These are phyloP conservation scores for Anguilla anguilla DNA, from an alignment of 2,797 vertebrate genomes.

Conservation along the genomic window DNA sequence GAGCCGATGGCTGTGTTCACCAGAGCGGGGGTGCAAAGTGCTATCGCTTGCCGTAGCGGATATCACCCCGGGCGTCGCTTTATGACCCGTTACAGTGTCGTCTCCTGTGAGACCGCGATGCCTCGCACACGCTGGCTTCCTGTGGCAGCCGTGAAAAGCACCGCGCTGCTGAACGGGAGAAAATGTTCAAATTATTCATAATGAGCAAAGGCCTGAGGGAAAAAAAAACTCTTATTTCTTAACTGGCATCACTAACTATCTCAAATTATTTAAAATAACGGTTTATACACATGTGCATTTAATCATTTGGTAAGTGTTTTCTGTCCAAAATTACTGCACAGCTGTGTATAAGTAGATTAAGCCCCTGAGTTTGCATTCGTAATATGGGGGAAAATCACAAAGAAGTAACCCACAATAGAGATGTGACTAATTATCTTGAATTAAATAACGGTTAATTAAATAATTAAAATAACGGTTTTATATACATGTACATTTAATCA, in stretches of 20 bases:
- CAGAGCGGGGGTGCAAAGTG: conserved; percentile 41
- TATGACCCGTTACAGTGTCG: background rate
- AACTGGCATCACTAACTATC: background rate
- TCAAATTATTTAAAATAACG: too few relatives aligned
- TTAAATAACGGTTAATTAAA: too few relatives aligned
- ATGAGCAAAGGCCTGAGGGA: background rate
- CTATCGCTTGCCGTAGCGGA: conserved; percentile 35
- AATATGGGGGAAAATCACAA: too few relatives aligned
- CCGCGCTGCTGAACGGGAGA: background rate
- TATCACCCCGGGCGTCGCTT: conserved; percentile 41
- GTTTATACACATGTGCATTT: too few relatives aligned
- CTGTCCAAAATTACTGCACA: too few relatives aligned
- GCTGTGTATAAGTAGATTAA: too few relatives aligned
- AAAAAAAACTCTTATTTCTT: background rate
- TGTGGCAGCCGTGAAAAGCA: background rate
- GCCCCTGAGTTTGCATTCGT: too few relatives aligned
- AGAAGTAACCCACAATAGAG: too few relatives aligned
- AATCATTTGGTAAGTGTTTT: too few relatives aligned
- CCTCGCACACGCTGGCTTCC: background rate
- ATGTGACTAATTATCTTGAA: too few relatives aligned
- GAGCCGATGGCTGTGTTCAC: conserved; percentile 41
- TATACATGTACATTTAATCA: too few relatives aligned
- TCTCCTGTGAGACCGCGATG: background rate
- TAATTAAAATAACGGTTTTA: too few relatives aligned
- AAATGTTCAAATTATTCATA: background rate